Evolutionary conservation across 2,113 vertebrate genomes (phyloP).

Genomic region (Turdus rufiventris): DNA sequence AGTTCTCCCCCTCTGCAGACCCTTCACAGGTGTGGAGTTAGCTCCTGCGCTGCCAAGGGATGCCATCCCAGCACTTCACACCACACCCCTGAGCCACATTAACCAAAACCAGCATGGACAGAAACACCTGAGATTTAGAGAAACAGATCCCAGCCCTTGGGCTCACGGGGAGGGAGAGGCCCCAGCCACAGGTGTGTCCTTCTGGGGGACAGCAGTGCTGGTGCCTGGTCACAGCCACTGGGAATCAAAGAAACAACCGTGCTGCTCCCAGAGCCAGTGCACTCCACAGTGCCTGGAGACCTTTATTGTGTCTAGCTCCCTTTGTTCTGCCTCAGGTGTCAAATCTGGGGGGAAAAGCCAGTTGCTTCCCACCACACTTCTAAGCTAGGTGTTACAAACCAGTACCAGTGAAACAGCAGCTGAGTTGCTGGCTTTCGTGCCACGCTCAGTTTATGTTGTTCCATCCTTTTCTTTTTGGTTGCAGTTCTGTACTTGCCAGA

Average conservation of each 20-base stretch:
- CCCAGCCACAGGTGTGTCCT: not conserved
- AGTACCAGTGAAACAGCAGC: not conserved
- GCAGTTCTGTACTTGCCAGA: not conserved
- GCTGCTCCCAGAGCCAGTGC: not conserved
- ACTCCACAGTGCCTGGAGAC: accelerated
- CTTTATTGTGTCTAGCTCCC: not conserved
- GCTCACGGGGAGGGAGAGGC: not conserved
- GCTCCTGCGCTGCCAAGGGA: not conserved
- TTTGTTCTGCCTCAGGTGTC: not conserved
- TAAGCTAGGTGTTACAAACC: not conserved
- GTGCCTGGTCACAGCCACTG: not conserved
- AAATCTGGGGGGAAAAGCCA: not conserved
- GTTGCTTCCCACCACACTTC: not conserved
- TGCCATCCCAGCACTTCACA: accelerated
- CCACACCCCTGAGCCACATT: not conserved
- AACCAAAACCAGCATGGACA: not conserved
- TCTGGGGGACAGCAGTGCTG: not conserved
- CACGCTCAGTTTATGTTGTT: not conserved
- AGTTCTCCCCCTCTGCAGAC: not conserved
- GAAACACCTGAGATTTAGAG: not conserved
- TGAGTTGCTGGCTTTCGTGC: not conserved
- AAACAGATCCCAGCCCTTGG: not conserved
- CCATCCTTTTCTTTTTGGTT: not conserved
- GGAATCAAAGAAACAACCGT: not conserved
- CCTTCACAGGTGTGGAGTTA: not conserved